phyloP scores from a whole-genome alignment of 2,888 invertebrate genomes.

The Nebria brevicollis region DNA sequence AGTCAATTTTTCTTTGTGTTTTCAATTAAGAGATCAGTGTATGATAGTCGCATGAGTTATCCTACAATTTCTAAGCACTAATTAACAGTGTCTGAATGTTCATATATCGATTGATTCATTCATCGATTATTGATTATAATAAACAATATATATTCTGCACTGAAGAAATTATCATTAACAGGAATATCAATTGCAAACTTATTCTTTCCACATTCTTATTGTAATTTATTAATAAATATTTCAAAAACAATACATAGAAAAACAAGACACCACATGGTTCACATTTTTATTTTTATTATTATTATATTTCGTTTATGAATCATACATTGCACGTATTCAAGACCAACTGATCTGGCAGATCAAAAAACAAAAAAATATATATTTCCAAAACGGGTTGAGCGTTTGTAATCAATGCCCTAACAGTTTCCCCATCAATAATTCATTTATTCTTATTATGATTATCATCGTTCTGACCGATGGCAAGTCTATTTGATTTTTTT shows the following conservation, averaged over 20 bases:
- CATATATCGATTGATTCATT: no score
- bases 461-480: not conserved
- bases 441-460: conserved; percentile 42
- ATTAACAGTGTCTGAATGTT: no score
- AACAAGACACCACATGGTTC: not conserved
- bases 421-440: conserved; percentile 44
- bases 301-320: not conserved
- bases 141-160: no score
- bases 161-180: not conserved
- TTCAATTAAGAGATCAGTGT: not conserved
- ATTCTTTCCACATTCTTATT: not conserved
- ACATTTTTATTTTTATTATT: not conserved
- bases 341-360: not conserved
- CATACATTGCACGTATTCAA: not conserved
- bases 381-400: not conserved
- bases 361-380: not conserved
- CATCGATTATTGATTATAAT: no score
- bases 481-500: not conserved
- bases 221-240: not conserved
- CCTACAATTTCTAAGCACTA: no score
- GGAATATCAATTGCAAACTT: not conserved
- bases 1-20: not conserved
- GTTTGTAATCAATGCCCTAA: conserved; percentile 23
- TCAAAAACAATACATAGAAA: not conserved
- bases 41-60: not conserved